These are phyloP conservation scores for Melozone crissalis DNA, from an alignment of 2,113 vertebrate species.

Conservation along the genomic window DNA sequence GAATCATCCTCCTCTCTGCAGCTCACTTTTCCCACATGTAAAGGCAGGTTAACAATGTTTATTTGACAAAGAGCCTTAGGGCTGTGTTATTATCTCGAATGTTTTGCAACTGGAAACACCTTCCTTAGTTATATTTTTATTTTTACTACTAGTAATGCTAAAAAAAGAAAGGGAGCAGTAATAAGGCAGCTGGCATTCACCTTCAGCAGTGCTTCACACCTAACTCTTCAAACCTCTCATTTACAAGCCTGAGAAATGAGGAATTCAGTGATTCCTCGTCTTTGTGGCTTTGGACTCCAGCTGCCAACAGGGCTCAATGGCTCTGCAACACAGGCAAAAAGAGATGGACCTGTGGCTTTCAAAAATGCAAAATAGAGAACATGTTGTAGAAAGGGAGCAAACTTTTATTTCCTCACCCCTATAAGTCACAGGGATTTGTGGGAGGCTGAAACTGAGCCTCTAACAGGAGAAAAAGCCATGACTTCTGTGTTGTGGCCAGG, in stretches of 20 bases:
- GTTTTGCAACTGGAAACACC: not conserved
- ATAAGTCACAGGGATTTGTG: not conserved
- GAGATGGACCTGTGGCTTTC: not conserved
- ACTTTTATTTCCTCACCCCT: not conserved
- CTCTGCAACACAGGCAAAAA: not conserved
- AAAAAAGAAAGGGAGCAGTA: not conserved
- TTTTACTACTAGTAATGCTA: not conserved
- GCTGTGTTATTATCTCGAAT: not conserved
- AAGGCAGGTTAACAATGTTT: not conserved
- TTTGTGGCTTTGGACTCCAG: not conserved
- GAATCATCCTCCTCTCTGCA: not conserved
- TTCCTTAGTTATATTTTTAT: not conserved
- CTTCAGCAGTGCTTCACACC: not conserved
- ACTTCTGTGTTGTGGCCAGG: not conserved
- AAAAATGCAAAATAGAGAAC: not conserved
- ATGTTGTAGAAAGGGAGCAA: not conserved
- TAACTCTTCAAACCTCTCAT: accelerated
- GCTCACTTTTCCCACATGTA: not conserved
- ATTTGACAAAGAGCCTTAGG: not conserved
- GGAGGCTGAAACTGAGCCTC: not conserved
- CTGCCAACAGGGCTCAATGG: not conserved
- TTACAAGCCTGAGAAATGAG: not conserved
- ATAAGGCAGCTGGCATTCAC: not conserved
- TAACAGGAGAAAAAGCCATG: not conserved
- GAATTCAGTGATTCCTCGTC: not conserved